Base-by-base conservation (phyloP, 1,140 invertebrate species). In the Cyclargus thomasi region DNA sequence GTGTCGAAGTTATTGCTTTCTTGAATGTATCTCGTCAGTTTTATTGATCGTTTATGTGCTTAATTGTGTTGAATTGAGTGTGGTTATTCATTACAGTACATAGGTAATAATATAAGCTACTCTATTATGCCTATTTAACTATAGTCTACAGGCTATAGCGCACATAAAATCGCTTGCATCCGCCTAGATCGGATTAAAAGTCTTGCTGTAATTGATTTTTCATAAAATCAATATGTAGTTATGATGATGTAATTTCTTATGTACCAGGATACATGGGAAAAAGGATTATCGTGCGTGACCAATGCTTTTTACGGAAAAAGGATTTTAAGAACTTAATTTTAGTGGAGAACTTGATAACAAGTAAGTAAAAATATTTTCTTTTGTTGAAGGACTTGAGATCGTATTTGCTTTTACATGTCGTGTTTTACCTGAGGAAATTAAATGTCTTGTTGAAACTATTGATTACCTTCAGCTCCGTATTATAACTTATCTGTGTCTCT, bases 211-310 rank as follows among this genome's bases (percentile, higher is more conserved):
- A 59, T 59, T 59, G 55, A 59, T 59, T 59, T 59, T 59, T 59
- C 55, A 21, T 59, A 59, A 59, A 59, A 59, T 59, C 55, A 59
- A 59, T 59, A 29, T 29, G 29, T 23, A 57, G 18, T 59, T 59
- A 18, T 59, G 55, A 59, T 59, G 55, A 59, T 59, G 55, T 59
- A 59, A 59, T 59, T 59, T 18, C 10, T 18, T 21, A 20, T 21
- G 17, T 59, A 21, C 18, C 29, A 29, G 29, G 29, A 29, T 29
- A 29, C 55, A n/a, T 59, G 55, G 20, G 20, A 21, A 59, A 21
- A 59, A 59, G 55, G 55, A 20, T 59, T 21, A 11, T 11, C 55
- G 10, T 22, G 18, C 20, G 55, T 20, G 17, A 21, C n/a, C 53
- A 55, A 55, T 55, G 53, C 14, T 55, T 20, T 20, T 21, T 6